Evolutionary conservation across 2,888 invertebrate genomes (phyloP), one percentile per base, ranked within the genome.

Genomic region (Uloborus plumipes): DNA sequence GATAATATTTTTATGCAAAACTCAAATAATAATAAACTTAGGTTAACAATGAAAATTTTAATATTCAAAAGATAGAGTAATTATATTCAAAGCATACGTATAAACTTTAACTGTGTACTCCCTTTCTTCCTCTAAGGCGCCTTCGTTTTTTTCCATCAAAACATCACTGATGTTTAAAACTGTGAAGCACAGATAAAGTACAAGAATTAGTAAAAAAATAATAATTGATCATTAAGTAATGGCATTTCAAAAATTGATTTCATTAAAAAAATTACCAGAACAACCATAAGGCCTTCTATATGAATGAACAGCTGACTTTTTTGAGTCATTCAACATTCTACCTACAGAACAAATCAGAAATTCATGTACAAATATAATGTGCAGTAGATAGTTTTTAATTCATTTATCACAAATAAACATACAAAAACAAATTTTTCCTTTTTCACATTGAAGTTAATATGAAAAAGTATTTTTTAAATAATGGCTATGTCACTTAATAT

Each of bases 221-320:
- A 39, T 2, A 39, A 39, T 39, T 39, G 9, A 7, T 15, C 11
- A 66, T 22, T 39, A 16, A 31, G 9, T 20, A 18, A 62, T 62
- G 26, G 26, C 22, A 62, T 16, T 62, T 20, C 14, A 26, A 62
- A 22, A 62, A 22, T 2, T 1, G 18, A 39, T 39, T 39, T 39
- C 1, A 39, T 39, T 11, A 6, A 9, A 14, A 13, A 14, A 61
- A 26, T 50, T 85, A 89, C 89, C 95, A 2, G 95, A 97, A 58
- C 96, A 95, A 0, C 96, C 97, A 87, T 95, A 93, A 0, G 97
- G 97, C 84, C 97, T 91, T 82, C 87, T 88, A 86, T 88, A 90
- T 9, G 86, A 85, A 59, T 88, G 88, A 15, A 86, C 84, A 86
- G 90, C 89, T 1, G 90, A 89, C 87, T 91, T 92, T 87, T 91